Percentiles rank a stretch among this genome's conserved stretches.
These are phyloP conservation scores for Anguilla obscura DNA, from an alignment of 2,797 vertebrate genomes.

Conservation along the genomic window DNA sequence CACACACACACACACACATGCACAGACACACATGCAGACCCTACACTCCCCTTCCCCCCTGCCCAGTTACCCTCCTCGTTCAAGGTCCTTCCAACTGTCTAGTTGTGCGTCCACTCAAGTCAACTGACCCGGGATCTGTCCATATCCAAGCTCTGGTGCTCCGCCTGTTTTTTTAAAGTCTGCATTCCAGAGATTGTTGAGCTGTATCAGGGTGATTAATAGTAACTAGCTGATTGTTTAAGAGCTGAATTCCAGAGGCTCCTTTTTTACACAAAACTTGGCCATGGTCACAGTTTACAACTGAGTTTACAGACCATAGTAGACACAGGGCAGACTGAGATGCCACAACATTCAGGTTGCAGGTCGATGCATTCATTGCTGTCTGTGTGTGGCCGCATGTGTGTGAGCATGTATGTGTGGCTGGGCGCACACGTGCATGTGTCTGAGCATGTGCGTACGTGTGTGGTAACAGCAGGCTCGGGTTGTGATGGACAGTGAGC, in stretches of 20 bases:
- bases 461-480: neutral
- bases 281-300: neutral
- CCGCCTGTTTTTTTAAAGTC: conserved; percentile 52
- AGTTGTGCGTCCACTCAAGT: conserved; percentile 38
- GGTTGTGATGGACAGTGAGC: neutral
- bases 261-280: conserved; percentile 35
- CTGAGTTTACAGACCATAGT: conserved; percentile 1
- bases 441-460: conserved; percentile 40
- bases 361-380: neutral
- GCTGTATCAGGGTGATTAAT: conserved; percentile 70
- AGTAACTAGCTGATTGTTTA: conserved; percentile 74
- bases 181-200: conserved; percentile 86
- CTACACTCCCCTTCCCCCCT: neutral
- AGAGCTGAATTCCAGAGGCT: conserved; percentile 63
- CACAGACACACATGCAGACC: neutral
- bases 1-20: neutral
- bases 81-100: conserved; percentile 17
- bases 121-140: conserved; percentile 62
- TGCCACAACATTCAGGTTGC: neutral
- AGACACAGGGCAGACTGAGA: conserved; percentile 24
- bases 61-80: neutral
- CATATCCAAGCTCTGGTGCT: conserved; percentile 47
- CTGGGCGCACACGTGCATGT: neutral
- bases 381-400: neutral
- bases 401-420: neutral